A percentile compares a stretch with the other conserved stretches of the same genome.
Conservation (phyloP, 2,888 invertebrate genomes). For the Clostera curtula region DNA sequence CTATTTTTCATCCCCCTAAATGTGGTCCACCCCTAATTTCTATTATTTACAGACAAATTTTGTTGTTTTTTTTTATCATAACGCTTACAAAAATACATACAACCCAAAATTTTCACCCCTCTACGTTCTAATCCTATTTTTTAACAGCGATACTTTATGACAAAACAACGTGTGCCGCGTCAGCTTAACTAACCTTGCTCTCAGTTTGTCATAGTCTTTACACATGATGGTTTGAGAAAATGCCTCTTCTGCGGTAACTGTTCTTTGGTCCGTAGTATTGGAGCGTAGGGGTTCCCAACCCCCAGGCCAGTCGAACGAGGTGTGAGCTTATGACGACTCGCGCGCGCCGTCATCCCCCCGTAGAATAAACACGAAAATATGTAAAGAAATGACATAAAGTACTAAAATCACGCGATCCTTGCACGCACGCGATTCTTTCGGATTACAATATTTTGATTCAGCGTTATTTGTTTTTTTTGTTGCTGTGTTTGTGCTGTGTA, state of each 20-base stretch:
- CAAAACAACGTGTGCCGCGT: too few relatives aligned
- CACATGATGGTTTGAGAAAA: too few relatives aligned
- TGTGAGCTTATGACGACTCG: slow-evolving; percentile 30
- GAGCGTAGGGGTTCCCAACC: slow-evolving; percentile 54
- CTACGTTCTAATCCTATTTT: too few relatives aligned
- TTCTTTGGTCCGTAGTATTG: slow-evolving; percentile 58
- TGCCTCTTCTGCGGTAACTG: slow-evolving; percentile 11
- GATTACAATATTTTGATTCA: background rate
- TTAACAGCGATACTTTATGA: too few relatives aligned
- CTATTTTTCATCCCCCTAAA: too few relatives aligned
- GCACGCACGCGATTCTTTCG: slow-evolving; percentile 14
- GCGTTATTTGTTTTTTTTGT: slow-evolving; percentile 7
- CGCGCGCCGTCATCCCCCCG: slow-evolving; percentile 19
- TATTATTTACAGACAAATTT: slow-evolving; percentile 1
- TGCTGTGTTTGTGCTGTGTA: slow-evolving; percentile 31
- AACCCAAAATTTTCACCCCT: too few relatives aligned
- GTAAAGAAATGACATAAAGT: slow-evolving; percentile 29
- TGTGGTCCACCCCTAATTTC: too few relatives aligned
- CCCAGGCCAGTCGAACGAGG: slow-evolving; percentile 48
- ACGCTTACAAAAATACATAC: too few relatives aligned
- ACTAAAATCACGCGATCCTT: slow-evolving; percentile 16
- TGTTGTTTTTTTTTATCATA: too few relatives aligned
- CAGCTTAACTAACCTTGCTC: too few relatives aligned
- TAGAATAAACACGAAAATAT: slow-evolving; percentile 55
- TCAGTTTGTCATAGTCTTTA: too few relatives aligned